A percentile compares a stretch with the other conserved stretches of the same genome.
Evolutionary conservation across 1,140 invertebrate species (phyloP).

Genomic region (Mactra quadrangularis): DNA sequence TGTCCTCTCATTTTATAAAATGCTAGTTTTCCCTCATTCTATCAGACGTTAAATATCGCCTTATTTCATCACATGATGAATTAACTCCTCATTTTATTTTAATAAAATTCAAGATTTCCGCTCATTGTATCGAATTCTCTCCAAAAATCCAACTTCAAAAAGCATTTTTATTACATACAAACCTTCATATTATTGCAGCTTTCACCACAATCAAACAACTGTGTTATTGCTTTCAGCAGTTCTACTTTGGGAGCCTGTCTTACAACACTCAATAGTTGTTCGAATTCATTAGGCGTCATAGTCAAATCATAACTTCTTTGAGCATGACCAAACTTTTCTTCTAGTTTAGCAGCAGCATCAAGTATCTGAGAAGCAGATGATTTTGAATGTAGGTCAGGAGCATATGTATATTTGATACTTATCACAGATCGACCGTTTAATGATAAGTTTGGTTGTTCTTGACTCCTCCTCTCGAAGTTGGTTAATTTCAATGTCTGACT

Average conservation of each 20-base stretch:
- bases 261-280: neutral
- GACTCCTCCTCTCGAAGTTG: neutral
- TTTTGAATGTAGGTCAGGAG: neutral
- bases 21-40: no score
- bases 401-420: conserved; percentile 25
- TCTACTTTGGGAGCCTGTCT: neutral
- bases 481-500: conserved; percentile 27
- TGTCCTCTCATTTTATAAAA: no score
- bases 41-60: no score
- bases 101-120: no score
- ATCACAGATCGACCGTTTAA: conserved; percentile 6
- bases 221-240: neutral
- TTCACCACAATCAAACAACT: neutral
- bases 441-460: neutral
- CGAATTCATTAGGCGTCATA: conserved; percentile 3
- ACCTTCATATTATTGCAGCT: no score
- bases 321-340: neutral
- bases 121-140: no score
- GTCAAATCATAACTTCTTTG: neutral
- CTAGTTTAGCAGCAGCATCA: neutral
- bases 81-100: no score
- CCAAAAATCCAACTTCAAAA: no score
- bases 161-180: no score
- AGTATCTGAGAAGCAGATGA: neutral
- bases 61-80: no score